Conservation (phyloP, 2,113 vertebrate species). For the Physeter macrocephalus region DNA sequence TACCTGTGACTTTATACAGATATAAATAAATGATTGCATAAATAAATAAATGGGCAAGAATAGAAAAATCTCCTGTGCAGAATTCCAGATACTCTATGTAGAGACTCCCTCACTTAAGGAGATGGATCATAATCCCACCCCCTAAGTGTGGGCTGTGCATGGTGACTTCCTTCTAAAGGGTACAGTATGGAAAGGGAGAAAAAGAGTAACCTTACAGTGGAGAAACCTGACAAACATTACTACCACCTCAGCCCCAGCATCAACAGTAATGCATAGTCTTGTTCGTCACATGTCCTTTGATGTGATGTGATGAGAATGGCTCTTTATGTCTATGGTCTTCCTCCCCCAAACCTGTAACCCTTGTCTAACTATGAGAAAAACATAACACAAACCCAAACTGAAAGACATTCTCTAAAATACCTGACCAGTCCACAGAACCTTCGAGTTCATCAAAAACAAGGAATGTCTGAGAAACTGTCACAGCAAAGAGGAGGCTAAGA, state of each 20-base stretch:
- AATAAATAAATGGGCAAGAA: neutral
- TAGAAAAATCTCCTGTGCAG: neutral
- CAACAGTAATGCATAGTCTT: neutral
- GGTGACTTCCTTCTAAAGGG: neutral
- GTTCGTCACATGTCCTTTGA: neutral
- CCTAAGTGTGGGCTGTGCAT: neutral
- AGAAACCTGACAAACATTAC: neutral
- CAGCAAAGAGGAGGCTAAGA: neutral
- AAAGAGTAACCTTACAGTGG: neutral
- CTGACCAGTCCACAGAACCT: neutral
- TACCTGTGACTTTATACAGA: neutral
- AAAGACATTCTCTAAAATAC: neutral
- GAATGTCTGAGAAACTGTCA: neutral
- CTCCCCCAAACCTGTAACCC: neutral
- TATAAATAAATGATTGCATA: neutral
- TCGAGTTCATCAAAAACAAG: neutral
- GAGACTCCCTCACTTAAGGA: neutral
- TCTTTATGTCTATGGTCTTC: neutral
- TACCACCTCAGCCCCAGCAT: neutral
- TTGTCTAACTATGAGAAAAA: neutral
- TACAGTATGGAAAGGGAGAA: neutral
- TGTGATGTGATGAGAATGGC: neutral
- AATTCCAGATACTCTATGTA: neutral
- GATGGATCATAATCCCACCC: neutral
- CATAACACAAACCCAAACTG: neutral